phyloP scores from a whole-genome alignment of 2,113 vertebrate species.

The Odobenus rosmarus region DNA sequence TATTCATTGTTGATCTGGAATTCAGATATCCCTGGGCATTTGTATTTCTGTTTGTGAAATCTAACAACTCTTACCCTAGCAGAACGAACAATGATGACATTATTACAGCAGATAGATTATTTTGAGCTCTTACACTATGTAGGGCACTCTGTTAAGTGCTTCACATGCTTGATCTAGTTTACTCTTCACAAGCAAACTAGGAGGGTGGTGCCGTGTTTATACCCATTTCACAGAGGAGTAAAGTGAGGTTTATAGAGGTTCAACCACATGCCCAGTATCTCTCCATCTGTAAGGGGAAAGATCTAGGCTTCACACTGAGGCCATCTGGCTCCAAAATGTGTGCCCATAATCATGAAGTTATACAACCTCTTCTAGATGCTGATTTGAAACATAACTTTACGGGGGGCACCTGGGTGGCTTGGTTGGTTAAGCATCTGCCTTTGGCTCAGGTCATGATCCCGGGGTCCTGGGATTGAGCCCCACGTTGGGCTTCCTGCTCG shows the following conservation, averaged over 20 bases:
- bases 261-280: accelerated
- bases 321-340: neutral
- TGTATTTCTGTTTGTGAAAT: neutral
- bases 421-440: too few relatives aligned
- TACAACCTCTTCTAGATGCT: neutral
- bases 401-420: too few relatives aligned
- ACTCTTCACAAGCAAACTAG: neutral
- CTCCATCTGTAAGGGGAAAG: neutral
- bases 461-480: too few relatives aligned
- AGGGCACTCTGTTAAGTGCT: accelerated
- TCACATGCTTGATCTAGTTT: accelerated
- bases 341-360: neutral
- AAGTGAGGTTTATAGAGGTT: neutral
- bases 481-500: too few relatives aligned
- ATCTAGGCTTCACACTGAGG: neutral
- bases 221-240: conserved; percentile 19
- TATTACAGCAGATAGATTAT: neutral
- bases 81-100: neutral
- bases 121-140: neutral
- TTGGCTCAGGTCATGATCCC: too few relatives aligned
- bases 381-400: conserved; percentile 40
- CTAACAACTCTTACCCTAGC: neutral
- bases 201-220: neutral
- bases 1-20: neutral
- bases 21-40: accelerated